Conservation (phyloP, 2,113 vertebrate species). For the Fregata magnificens region DNA sequence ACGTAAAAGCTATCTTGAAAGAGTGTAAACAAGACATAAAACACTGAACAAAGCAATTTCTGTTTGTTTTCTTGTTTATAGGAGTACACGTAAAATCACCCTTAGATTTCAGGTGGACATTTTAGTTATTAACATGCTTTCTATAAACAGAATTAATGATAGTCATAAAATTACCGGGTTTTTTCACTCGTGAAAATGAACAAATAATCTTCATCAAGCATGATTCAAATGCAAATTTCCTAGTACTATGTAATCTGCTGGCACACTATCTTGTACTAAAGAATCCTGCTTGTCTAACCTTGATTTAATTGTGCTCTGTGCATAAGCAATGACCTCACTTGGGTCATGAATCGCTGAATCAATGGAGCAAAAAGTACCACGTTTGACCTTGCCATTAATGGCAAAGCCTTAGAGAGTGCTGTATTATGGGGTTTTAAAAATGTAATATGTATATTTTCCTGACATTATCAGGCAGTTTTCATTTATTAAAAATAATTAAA, state of each 20-base stretch:
- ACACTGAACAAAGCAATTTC: background rate
- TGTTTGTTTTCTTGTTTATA: background rate
- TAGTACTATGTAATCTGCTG: conserved; percentile 3
- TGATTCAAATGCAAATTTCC: conserved; percentile 21
- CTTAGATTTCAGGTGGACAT: background rate
- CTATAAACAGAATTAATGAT: background rate
- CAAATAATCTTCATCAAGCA: background rate
- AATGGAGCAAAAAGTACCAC: conserved; percentile 63
- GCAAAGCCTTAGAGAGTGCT: conserved; percentile 33
- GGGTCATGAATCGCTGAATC: conserved; percentile 60
- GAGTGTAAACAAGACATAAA: background rate
- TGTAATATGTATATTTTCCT: background rate
- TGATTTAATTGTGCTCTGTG: conserved; percentile 66
- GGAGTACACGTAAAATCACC: background rate
- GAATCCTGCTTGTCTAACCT: conserved; percentile 65
- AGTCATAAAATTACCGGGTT: background rate
- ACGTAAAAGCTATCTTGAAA: background rate
- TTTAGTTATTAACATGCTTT: background rate
- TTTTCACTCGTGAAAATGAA: background rate
- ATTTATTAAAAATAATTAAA: background rate
- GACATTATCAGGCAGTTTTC: background rate
- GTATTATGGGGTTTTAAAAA: background rate
- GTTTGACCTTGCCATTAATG: conserved; percentile 68
- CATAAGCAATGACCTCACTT: conserved; percentile 68
- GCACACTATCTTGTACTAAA: conserved; percentile 44